Conservation (phyloP, 23 tunicate species). For the Pegea sp. region DNA sequence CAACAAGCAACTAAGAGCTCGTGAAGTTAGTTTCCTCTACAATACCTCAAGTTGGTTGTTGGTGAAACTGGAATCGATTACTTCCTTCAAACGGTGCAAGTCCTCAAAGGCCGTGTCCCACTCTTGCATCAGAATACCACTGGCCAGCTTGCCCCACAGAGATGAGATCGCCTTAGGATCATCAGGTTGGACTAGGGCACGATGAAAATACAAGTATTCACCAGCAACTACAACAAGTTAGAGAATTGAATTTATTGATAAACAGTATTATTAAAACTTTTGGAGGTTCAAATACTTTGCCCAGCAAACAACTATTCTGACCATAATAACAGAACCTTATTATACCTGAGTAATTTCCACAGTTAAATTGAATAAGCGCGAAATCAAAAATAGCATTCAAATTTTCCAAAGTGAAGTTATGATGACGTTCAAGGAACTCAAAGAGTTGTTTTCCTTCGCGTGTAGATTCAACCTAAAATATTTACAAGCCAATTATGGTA, state of each 20-base stretch:
- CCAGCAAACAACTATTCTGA: no score
- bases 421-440: constrained; percentile 73
- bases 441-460: constrained; percentile 81
- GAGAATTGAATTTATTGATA: neutral
- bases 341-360: constrained; percentile 90
- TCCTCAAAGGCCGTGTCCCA: constrained; percentile 97
- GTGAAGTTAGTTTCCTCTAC: neutral
- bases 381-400: constrained; percentile 71
- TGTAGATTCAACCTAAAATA: constrained; percentile 49
- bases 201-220: constrained; percentile 69
- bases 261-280: no score
- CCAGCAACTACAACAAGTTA: constrained; percentile 29
- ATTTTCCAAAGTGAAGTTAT: constrained; percentile 63
- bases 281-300: no score
- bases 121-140: constrained; percentile 89
- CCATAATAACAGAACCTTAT: no score
- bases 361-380: constrained; percentile 91
- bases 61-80: constrained; percentile 15
- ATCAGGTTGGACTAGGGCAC: constrained; percentile 64
- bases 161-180: constrained; percentile 89
- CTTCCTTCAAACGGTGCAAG: constrained; percentile 48
- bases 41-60: neutral
- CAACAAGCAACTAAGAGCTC: neutral
- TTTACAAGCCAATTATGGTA: neutral
- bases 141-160: constrained; percentile 94